These are phyloP conservation scores for Hydrophis major DNA, from an alignment of 2,797 vertebrate genomes.

Conservation along the genomic window DNA sequence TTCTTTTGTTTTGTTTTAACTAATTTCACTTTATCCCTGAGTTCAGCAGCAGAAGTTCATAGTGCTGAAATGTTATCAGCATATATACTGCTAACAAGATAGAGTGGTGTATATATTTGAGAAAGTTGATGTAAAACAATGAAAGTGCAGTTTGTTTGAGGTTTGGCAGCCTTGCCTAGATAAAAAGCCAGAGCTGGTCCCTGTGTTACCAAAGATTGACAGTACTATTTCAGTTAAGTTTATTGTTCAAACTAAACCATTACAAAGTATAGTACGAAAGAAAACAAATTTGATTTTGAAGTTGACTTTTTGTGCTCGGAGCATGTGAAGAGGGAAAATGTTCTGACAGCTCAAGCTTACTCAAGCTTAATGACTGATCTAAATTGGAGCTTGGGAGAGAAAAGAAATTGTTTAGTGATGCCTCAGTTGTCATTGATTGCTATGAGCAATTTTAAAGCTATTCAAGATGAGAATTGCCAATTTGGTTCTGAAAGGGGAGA, in stretches of 20 bases:
- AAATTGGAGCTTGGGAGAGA: slow-evolving; percentile 80
- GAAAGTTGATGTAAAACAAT: slow-evolving; percentile 20
- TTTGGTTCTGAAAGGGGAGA: slow-evolving; percentile 68
- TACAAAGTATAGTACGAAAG: slow-evolving; percentile 67
- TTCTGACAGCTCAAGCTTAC: slow-evolving; percentile 76
- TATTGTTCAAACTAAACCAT: slow-evolving; percentile 68
- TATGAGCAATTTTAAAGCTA: slow-evolving; percentile 79
- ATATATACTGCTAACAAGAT: slow-evolving; percentile 28
- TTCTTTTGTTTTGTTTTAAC: slow-evolving; percentile 32
- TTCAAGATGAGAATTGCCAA: slow-evolving; percentile 75
- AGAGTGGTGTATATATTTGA: slow-evolving; percentile 24
- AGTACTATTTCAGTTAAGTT: slow-evolving; percentile 67
- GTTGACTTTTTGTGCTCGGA: slow-evolving; percentile 72
- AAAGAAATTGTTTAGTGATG: slow-evolving; percentile 81
- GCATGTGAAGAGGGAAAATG: slow-evolving; percentile 71
- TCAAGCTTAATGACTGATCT: slow-evolving; percentile 80
- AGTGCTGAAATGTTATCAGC: neutral
- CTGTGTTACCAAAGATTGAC: slow-evolving; percentile 66
- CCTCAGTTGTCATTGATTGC: slow-evolving; percentile 81
- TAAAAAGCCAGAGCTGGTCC: slow-evolving; percentile 55
- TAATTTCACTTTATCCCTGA: neutral
- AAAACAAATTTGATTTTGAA: slow-evolving; percentile 76
- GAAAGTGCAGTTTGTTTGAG: slow-evolving; percentile 44
- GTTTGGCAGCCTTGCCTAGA: slow-evolving; percentile 41
- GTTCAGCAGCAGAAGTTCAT: neutral